Evolutionary conservation across 2,113 vertebrate genomes (phyloP), one percentile per base, ranked within the genome.

Genomic region (Entelurus aequoreus): DNA sequence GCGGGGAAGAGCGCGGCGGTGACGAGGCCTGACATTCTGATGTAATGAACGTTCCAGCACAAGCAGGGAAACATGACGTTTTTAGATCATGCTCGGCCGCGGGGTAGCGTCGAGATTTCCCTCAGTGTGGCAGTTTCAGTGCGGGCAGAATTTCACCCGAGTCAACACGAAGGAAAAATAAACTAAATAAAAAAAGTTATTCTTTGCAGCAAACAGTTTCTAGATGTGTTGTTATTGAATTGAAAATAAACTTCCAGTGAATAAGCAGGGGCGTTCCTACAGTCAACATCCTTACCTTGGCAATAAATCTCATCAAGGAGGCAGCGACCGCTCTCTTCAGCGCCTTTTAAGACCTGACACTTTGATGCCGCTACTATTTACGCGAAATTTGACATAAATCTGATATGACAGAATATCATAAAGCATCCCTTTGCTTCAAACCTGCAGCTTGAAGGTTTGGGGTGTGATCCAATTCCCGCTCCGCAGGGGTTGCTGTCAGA

Each of bases 391-490:
- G 77, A 81, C 74, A 60, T 78, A 72, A 80, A 79, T 69, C 21
- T 64, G 73, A 79, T 75, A 66, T 69, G 81, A 85, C 84, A 82
- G 82, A 79, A 79, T 64, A 78, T 77, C 69, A 84, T 85, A 72
- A 79, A 78, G 77, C 63, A 67, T 75, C 61, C 57, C 35, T 57
- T 65, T 2, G 15, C 61, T 68, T 76, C 67, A 66, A 75, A 77
- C 65, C 76, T 72, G 7, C 75, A 75, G 69, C 76, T 66, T 61
- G 68, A 79, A 82, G 74, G 63, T 69, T 78, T 56, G 68, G 69
- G 71, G 68, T 81, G 71, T 79, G 76, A 85, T 79, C 79, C 86
- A 85, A 72, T 83, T 84, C 81, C 80, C 79, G 62, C 60, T 65
- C 66, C 68, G 71, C 75, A 50, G 64, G 66, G 11, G 53, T 66